Evolutionary conservation across 2,888 invertebrate species (phyloP).

Genomic region (Ennomos erosarius): DNA sequence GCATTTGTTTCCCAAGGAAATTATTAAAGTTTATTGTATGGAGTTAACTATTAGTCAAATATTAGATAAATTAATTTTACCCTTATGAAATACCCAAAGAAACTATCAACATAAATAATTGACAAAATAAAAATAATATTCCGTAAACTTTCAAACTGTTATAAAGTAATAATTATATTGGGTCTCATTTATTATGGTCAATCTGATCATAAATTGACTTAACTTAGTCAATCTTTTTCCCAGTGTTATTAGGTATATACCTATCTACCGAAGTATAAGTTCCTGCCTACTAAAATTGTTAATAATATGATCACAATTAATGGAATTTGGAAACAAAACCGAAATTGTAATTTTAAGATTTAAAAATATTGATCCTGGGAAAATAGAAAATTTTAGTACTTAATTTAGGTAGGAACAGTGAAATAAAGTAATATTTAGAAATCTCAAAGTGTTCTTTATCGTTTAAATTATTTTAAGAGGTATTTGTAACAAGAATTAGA

Average conservation of each 20-base stretch:
- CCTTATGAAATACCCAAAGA: conserved; percentile 41
- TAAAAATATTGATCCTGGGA: conserved; percentile 3
- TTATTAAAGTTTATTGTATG: conserved; percentile 76
- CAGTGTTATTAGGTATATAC: no score
- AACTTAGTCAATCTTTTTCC: no score
- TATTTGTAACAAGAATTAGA: conserved; percentile 21
- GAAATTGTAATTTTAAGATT: background rate
- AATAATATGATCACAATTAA: no score
- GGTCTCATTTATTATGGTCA: no score
- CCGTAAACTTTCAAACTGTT: background rate
- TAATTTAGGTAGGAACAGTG: conserved; percentile 49
- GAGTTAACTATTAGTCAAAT: conserved; percentile 76
- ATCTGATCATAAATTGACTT: no score
- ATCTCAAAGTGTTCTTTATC: conserved; percentile 47
- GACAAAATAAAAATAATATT: background rate
- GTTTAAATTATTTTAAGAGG: conserved; percentile 28
- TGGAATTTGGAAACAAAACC: background rate
- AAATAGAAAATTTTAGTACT: conserved; percentile 20
- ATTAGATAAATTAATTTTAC: conserved; percentile 57
- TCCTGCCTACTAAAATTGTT: no score
- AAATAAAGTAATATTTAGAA: conserved; percentile 36
- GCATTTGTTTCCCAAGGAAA: conserved; percentile 81
- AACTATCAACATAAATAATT: conserved; percentile 10
- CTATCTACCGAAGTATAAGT: no score
- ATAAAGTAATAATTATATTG: no score